Evolutionary conservation across 92 coral and sea anemone genomes (phyloP), one percentile per base, ranked within the genome.

Genomic region (Umimayanthus kanabou): DNA sequence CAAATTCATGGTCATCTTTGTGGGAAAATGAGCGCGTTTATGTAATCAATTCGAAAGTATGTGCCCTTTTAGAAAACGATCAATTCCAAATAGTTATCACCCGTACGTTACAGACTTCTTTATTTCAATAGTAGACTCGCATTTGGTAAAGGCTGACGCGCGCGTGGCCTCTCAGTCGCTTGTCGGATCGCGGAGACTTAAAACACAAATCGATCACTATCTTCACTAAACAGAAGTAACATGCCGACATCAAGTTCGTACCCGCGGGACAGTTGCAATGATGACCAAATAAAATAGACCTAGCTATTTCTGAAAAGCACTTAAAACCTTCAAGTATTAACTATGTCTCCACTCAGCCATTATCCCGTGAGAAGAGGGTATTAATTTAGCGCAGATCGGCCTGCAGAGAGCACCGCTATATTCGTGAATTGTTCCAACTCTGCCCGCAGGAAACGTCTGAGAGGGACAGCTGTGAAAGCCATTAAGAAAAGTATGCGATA

Each of bases 381-480:
- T 26, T 15, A 28, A 42, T 47, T 28, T 43, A 5, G 47, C 45
- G 33, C 70, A 45, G 26, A 57, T 39, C 55, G 16, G 79, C 57
- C 25, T 43, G 28, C 5, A 23, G 45, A 83, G 87, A 3, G 53
- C 9, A 80, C 76, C 37, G 37, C 37, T 33, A 33, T 33, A 33
- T 88, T 74, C 88, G 39, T 76, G 73, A 88, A 82, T 61, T 43
- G 29, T 47, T 71, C 65, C 18, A 65, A 26, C 73, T 42, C 45
- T 81, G 76, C 71, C 79, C 76, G 50, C 89, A 80, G 83, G 88
- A 76, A 67, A 47, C 40, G 73, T 61, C 89, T 67, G 88, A 85
- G 39, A 77, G 64, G 33, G 53, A 77, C 96, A 88, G 90, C 94
- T 94, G 96, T 77, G 86, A 88, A 90, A 92, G 89, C 82, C 87